Conservation (phyloP, 92 coral and sea anemone genomes). For the Anthopleura xanthogrammica region DNA sequence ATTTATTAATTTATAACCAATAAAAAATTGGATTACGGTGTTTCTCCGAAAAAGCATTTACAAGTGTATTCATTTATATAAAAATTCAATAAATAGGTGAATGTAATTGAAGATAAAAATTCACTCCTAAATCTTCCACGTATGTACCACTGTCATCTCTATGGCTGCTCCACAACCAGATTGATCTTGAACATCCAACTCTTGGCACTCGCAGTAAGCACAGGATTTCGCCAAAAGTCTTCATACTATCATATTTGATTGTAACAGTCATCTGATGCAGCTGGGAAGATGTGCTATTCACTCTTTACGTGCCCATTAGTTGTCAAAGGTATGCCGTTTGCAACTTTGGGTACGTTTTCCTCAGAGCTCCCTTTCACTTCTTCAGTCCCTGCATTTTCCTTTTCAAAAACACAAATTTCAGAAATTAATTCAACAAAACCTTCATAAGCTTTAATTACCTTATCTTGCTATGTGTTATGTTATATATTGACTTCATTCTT, state of each 20-base stretch:
- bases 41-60: not conserved
- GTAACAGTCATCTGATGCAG: not conserved
- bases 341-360: slow-evolving; percentile 11
- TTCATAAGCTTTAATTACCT: not conserved
- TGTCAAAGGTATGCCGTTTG: slow-evolving; percentile 8
- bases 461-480: not conserved
- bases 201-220: slow-evolving; percentile 38
- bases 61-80: not conserved
- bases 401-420: not conserved
- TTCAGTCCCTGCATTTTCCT: slow-evolving; percentile 28
- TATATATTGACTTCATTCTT: not conserved
- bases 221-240: slow-evolving; percentile 74
- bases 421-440: not conserved
- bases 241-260: slow-evolving; percentile 45
- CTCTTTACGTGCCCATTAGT: slow-evolving; percentile 38
- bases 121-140: not conserved
- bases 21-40: not conserved
- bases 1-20: not conserved
- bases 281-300: slow-evolving; percentile 15
- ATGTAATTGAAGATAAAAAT: not conserved
- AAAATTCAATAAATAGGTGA: not conserved
- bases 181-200: slow-evolving; percentile 50
- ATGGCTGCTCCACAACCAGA: not conserved
- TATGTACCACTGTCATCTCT: not conserved
- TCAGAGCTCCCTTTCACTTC: slow-evolving; percentile 19